A percentile compares a stretch with the other conserved stretches of the same genome.
Conservation (phyloP, 1,140 invertebrate genomes). For the Augochlora pura region DNA sequence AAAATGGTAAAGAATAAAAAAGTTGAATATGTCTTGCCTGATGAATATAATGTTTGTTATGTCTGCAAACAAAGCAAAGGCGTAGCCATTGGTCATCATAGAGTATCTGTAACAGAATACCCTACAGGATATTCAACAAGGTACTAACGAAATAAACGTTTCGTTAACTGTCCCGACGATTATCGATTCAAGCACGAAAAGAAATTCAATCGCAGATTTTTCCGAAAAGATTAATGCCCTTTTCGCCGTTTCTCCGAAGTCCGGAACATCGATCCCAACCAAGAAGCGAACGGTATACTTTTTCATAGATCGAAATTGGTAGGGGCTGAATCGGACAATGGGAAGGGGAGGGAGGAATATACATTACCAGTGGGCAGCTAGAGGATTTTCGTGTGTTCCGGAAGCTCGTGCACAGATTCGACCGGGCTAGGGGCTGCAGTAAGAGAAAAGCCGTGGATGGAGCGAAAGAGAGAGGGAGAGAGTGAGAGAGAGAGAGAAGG, state of each 20-base stretch:
- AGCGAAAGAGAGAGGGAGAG: not conserved
- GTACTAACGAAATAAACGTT: too few species aligned
- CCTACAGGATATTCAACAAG: too few species aligned
- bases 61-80: too few species aligned
- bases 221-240: not conserved
- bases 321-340: conserved; percentile 48
- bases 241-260: too few species aligned
- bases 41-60: too few species aligned
- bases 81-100: too few species aligned
- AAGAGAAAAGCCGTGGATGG: not conserved
- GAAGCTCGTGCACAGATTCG: conserved; percentile 52
- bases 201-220: not conserved
- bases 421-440: conserved; percentile 23
- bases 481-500: not conserved
- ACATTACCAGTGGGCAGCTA: conserved; percentile 32
- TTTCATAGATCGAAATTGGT: conserved; percentile 44
- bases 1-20: too few species aligned
- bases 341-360: not conserved
- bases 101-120: too few species aligned
- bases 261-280: not conserved
- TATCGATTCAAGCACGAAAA: not conserved
- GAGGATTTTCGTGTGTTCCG: conserved; percentile 58
- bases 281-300: not conserved
- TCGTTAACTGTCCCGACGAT: too few species aligned
- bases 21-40: too few species aligned